A percentile compares a stretch with the other conserved stretches of the same genome.
phyloP scores from a whole-genome alignment of 1,140 invertebrate genomes.

The Drosophila sucinea region DNA sequence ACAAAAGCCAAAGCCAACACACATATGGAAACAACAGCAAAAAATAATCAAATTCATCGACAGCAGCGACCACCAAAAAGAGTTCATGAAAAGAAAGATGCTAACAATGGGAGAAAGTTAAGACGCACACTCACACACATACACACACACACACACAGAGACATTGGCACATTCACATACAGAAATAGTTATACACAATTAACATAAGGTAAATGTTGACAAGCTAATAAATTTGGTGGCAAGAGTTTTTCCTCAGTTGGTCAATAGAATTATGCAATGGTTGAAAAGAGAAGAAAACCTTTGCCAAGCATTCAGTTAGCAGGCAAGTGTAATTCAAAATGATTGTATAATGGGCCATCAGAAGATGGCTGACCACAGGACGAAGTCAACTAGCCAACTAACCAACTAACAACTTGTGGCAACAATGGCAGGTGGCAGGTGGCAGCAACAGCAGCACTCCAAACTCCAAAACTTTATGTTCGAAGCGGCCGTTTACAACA shows the following conservation, averaged over 20 bases:
- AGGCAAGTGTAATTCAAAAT: constrained; percentile 62
- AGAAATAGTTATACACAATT: constrained; percentile 40
- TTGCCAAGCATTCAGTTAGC: constrained; percentile 59
- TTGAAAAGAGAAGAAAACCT: constrained; percentile 30
- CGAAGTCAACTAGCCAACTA: constrained; percentile 21
- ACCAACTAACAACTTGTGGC: constrained; percentile 54
- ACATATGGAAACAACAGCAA: constrained; percentile 31
- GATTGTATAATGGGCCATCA: constrained; percentile 44
- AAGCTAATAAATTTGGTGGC: constrained; percentile 62
- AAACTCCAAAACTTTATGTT: constrained; percentile 7
- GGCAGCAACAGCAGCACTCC: constrained; percentile 22
- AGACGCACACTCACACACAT: constrained; percentile 44
- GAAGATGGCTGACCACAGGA: constrained; percentile 45
- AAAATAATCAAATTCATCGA: constrained; percentile 47
- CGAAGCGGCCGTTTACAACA: constrained; percentile 23
- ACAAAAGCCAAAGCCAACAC: constrained; percentile 42
- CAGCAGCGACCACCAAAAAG: constrained; percentile 50
- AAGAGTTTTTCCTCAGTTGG: constrained; percentile 46
- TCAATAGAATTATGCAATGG: constrained; percentile 60
- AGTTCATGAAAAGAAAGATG: constrained; percentile 76
- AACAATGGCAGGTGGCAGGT: constrained; percentile 49
- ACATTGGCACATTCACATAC: constrained; percentile 5
- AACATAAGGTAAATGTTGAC: constrained; percentile 68
- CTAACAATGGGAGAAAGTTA: constrained; percentile 79
- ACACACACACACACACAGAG: constrained; percentile 17